Percentiles rank a stretch among this genome's conserved stretches.
Evolutionary conservation across 2,113 vertebrate species (phyloP).

Genomic region (Dicerorhinus sumatrensis): DNA sequence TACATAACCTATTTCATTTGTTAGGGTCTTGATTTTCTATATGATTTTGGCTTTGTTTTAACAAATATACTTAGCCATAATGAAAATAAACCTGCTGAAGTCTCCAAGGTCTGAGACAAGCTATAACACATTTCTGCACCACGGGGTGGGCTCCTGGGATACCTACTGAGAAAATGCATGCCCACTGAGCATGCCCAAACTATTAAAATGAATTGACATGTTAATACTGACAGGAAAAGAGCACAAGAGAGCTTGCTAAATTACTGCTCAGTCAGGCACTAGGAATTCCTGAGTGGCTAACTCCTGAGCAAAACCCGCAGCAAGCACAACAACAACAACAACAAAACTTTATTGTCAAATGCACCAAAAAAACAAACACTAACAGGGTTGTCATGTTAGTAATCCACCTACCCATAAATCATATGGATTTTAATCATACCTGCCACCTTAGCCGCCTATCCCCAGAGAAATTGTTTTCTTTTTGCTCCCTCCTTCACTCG

Average conservation of each 20-base stretch:
- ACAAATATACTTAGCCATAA: constrained; percentile 87
- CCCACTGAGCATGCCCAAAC: constrained; percentile 91
- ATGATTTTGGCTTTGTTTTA: constrained; percentile 85
- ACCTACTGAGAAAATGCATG: constrained; percentile 88
- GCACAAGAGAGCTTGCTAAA: constrained; percentile 91
- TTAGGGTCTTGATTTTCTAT: constrained; percentile 79
- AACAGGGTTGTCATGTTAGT: constrained; percentile 88
- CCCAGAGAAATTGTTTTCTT: constrained; percentile 91
- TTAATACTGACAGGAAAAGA: constrained; percentile 93
- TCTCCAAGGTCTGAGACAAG: constrained; percentile 89
- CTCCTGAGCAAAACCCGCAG: constrained; percentile 88
- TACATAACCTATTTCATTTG: constrained; percentile 83
- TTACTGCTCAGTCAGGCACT: constrained; percentile 92
- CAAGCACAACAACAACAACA: constrained; percentile 80
- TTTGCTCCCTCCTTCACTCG: constrained; percentile 89
- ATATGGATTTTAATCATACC: constrained; percentile 97
- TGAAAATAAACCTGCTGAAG: constrained; percentile 89
- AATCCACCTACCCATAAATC: constrained; percentile 96
- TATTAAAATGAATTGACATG: constrained; percentile 94
- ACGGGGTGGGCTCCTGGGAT: constrained; percentile 88
- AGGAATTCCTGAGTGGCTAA: constrained; percentile 91
- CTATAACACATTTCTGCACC: constrained; percentile 91
- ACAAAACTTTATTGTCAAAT: constrained; percentile 88
- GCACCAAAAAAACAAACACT: constrained; percentile 87
- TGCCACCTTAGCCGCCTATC: constrained; percentile 90